These are phyloP conservation scores for Pungitius pungitius DNA, from an alignment of 2,113 vertebrate genomes.

Conservation along the genomic window DNA sequence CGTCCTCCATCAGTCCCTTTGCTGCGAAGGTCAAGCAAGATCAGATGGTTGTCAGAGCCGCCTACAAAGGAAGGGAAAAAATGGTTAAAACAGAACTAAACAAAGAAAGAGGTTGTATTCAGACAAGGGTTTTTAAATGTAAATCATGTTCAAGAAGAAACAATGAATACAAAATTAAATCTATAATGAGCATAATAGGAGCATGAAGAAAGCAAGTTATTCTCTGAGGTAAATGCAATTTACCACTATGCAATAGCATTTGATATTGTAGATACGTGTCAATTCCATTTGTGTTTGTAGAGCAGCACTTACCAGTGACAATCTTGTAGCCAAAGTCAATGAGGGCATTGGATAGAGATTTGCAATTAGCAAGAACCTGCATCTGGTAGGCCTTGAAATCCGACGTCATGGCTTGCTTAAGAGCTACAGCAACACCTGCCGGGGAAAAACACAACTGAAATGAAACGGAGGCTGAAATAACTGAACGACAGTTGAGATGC, in stretches of 20 bases:
- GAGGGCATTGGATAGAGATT: constrained; percentile 77
- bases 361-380: constrained; percentile 92
- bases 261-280: neutral
- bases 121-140: neutral
- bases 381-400: constrained; percentile 92
- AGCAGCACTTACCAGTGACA: constrained; percentile 84
- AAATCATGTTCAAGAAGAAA: neutral
- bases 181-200: neutral
- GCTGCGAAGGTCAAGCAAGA: constrained; percentile 90
- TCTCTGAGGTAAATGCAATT: neutral
- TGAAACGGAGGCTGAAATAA: neutral
- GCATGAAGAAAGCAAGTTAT: neutral
- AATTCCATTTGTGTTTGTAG: neutral
- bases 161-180: neutral
- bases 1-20: constrained; percentile 90
- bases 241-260: neutral
- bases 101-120: neutral
- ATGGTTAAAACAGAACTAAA: neutral
- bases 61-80: constrained; percentile 77
- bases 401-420: constrained; percentile 90
- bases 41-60: constrained; percentile 95
- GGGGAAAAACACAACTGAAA: neutral
- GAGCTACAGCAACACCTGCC: constrained; percentile 90
- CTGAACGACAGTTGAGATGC: neutral
- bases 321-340: constrained; percentile 88